Evolutionary conservation across 2,888 invertebrate genomes (phyloP).

Genomic region (Pammene fasciana): DNA sequence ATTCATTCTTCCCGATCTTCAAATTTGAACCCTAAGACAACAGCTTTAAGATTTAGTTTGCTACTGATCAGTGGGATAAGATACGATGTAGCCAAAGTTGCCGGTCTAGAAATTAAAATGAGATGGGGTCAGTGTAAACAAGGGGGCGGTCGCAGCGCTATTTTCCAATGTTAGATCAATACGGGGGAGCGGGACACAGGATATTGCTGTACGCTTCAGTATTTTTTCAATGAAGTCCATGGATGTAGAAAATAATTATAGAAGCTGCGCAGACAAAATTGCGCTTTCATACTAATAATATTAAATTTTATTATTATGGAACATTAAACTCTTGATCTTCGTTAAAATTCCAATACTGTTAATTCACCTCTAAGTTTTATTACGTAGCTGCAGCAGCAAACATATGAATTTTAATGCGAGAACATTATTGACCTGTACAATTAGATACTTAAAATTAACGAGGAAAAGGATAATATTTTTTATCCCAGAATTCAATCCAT

Average conservation of each 20-base stretch:
- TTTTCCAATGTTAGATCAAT: constrained; percentile 70
- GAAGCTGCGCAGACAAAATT: too few relatives aligned
- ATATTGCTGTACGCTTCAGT: constrained; percentile 68
- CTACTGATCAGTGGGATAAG: not conserved
- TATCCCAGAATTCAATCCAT: too few relatives aligned
- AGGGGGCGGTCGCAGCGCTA: constrained; percentile 53
- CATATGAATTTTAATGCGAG: too few relatives aligned
- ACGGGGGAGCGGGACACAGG: constrained; percentile 65
- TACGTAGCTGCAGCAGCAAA: too few relatives aligned
- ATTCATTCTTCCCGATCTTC: not conserved
- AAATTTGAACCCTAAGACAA: not conserved
- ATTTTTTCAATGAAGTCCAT: constrained; percentile 62
- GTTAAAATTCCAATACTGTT: too few relatives aligned
- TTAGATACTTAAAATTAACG: too few relatives aligned
- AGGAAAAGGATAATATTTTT: too few relatives aligned
- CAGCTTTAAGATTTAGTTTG: not conserved
- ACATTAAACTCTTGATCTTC: too few relatives aligned
- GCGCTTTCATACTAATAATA: too few relatives aligned
- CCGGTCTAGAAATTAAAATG: constrained; percentile 68
- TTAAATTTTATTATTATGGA: too few relatives aligned
- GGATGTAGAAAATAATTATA: not conserved
- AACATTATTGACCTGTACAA: too few relatives aligned
- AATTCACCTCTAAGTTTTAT: too few relatives aligned
- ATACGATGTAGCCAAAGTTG: constrained; percentile 16
- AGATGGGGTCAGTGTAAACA: constrained; percentile 68